A percentile compares a stretch with the other conserved stretches of the same genome.
These are phyloP conservation scores for Galaxias olidus DNA, from an alignment of 2,797 vertebrate species.

Conservation along the genomic window DNA sequence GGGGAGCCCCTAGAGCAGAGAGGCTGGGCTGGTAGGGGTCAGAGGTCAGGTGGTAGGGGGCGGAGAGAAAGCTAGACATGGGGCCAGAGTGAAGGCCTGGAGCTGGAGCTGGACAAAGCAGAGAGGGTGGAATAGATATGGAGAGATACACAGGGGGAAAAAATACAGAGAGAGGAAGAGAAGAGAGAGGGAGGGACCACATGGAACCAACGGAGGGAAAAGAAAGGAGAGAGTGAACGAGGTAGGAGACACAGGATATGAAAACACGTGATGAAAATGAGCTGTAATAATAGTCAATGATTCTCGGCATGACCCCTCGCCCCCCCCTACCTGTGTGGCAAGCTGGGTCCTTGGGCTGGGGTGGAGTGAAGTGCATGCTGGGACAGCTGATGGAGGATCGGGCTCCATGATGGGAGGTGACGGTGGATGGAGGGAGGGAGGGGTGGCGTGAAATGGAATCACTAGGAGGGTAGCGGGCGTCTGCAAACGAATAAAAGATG, in stretches of 20 bases:
- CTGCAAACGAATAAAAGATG: slow-evolving; percentile 51
- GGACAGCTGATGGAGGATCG: slow-evolving; percentile 65
- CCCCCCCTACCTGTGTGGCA: slow-evolving; percentile 69
- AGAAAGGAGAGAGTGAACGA: not conserved
- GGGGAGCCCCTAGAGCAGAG: slow-evolving; percentile 50
- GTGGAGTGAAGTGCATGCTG: slow-evolving; percentile 67
- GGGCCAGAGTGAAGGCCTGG: slow-evolving; percentile 71
- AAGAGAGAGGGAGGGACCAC: not conserved
- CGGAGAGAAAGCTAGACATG: slow-evolving; percentile 53
- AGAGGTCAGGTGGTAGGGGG: slow-evolving; percentile 44
- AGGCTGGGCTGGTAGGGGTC: slow-evolving; percentile 36
- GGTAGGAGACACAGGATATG: not conserved
- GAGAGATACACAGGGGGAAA: not conserved
- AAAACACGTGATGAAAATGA: not conserved
- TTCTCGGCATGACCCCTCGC: not conserved
- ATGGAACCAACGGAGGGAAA: not conserved
- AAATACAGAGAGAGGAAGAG: not conserved
- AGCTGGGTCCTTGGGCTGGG: slow-evolving; percentile 46
- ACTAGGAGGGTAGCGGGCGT: slow-evolving; percentile 51
- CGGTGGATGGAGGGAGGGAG: slow-evolving; percentile 65
- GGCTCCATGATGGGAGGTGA: slow-evolving; percentile 61
- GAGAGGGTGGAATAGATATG: slow-evolving; percentile 4
- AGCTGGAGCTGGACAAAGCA: slow-evolving; percentile 40
- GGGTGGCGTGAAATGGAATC: slow-evolving; percentile 51
- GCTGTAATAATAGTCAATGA: not conserved